Evolutionary conservation across 37 sponge, comb jelly and placozoan species (phyloP).

Genomic region (Ephydatia muelleri): DNA sequence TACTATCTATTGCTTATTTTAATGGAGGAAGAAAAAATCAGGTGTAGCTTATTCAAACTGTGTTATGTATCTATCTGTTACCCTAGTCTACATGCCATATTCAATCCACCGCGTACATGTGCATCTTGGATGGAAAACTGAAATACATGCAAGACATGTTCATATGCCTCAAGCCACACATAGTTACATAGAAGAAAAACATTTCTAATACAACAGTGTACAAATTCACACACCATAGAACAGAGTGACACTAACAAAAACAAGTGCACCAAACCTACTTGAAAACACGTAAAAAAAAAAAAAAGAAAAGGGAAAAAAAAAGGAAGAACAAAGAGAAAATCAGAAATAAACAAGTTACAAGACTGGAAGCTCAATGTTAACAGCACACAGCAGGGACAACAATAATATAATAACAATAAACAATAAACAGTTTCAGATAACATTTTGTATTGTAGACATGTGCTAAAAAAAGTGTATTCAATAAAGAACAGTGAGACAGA

Average conservation of each 20-base stretch:
- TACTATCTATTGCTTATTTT: neutral
- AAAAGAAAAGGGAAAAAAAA: constrained; percentile 2
- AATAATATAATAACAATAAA: neutral
- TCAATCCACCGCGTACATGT: too few species aligned
- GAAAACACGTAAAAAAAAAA: neutral
- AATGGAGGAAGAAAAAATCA: too few species aligned
- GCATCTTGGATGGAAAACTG: too few species aligned
- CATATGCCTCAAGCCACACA: neutral
- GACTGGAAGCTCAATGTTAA: neutral
- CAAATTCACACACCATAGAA: neutral
- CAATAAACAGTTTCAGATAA: neutral
- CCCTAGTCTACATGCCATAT: too few species aligned
- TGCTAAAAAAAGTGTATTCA: neutral
- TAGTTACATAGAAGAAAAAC: neutral
- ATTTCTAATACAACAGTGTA: constrained; percentile 1
- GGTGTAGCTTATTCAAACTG: too few species aligned
- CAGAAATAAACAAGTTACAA: neutral
- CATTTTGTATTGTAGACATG: neutral
- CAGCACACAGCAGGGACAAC: neutral
- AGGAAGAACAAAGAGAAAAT: too few species aligned
- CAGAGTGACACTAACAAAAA: neutral
- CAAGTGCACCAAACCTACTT: neutral
- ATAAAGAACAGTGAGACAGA: neutral
- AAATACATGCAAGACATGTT: too few species aligned
- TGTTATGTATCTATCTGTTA: too few species aligned